Evolutionary conservation across 2,113 vertebrate genomes (phyloP).

Genomic region (Passer montanus): DNA sequence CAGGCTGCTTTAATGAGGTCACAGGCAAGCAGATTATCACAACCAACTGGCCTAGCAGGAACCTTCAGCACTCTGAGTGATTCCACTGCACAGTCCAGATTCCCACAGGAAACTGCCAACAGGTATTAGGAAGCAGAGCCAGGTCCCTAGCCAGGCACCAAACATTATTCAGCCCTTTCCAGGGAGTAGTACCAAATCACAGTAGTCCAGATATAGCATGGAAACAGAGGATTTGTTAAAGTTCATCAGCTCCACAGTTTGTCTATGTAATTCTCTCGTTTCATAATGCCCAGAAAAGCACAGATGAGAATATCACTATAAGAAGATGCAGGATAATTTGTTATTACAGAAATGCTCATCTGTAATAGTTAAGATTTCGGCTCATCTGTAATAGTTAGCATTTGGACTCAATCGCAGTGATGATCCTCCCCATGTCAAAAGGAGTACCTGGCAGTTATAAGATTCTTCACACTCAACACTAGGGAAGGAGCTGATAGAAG

Average conservation of each 20-base stretch:
- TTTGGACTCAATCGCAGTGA: constrained; percentile 11
- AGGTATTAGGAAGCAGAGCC: neutral
- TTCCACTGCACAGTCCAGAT: neutral
- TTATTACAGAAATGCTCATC: neutral
- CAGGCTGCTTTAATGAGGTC: constrained; percentile 50
- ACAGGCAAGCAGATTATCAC: neutral
- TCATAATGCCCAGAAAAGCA: neutral
- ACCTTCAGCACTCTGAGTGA: neutral
- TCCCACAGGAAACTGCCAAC: neutral
- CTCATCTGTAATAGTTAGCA: neutral
- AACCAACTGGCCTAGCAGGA: neutral
- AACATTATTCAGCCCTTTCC: neutral
- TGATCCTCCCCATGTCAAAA: neutral
- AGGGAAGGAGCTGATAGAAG: neutral
- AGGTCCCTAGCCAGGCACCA: neutral
- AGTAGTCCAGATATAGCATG: neutral
- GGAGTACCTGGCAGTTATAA: neutral
- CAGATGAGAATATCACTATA: neutral
- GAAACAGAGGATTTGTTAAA: neutral
- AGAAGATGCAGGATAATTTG: neutral
- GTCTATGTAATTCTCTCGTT: neutral
- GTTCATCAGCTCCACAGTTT: neutral
- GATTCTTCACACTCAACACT: neutral
- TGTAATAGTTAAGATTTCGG: neutral
- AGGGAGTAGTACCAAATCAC: neutral